Evolutionary conservation across 2,888 invertebrate species (phyloP).

Genomic region (Pristionchus arcanus): DNA sequence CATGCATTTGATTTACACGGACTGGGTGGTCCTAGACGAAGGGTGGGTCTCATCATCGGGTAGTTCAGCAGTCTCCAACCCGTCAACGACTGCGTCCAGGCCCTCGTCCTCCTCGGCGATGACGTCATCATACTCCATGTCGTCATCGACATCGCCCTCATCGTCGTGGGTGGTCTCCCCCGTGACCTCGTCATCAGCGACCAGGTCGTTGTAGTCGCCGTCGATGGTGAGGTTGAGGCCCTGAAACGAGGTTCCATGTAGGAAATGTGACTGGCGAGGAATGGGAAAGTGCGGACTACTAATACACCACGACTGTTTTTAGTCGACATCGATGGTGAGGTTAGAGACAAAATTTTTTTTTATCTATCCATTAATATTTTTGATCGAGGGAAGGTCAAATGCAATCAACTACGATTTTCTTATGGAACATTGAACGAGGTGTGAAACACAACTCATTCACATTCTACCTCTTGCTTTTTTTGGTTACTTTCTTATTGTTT

Average conservation of each 20-base stretch:
- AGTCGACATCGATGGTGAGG: no score
- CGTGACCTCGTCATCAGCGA: neutral
- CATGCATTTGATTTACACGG: neutral
- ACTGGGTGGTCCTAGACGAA: constrained; percentile 24
- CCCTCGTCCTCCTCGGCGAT: neutral
- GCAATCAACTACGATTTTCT: no score
- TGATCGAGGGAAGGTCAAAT: no score
- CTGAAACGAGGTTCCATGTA: neutral
- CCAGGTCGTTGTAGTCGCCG: constrained; percentile 32
- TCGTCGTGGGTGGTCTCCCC: neutral
- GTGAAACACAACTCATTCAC: no score
- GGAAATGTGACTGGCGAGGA: neutral
- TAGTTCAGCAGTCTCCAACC: constrained; percentile 21
- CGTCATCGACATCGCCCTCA: neutral
- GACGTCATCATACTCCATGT: neutral
- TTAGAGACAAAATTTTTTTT: no score
- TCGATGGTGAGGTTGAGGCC: constrained; percentile 44
- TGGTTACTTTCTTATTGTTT: no score
- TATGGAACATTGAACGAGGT: no score
- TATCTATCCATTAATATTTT: no score
- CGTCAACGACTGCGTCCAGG: constrained; percentile 1
- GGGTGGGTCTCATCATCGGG: neutral
- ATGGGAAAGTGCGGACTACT: neutral
- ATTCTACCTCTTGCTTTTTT: neutral
- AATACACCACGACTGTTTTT: no score